Conservation (phyloP, 2,113 vertebrate genomes). For the Sinocyclocheilus grahami region DNA sequence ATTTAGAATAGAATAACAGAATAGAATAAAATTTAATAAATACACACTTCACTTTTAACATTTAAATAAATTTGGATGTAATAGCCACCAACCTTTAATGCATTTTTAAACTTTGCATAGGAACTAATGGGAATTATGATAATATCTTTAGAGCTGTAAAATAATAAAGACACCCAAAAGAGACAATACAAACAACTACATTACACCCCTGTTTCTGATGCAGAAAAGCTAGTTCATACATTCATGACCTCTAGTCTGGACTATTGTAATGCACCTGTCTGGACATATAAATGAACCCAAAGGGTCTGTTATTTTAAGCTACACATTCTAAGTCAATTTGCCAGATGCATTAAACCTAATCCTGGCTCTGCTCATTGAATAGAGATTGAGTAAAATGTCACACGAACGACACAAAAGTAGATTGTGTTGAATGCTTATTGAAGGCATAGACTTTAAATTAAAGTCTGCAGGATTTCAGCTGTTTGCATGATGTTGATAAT, state of each 20-base stretch:
- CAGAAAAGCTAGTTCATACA: too few relatives aligned
- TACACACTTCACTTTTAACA: background rate
- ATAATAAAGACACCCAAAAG: background rate
- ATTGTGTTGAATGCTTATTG: constrained; percentile 23
- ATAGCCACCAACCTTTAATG: background rate
- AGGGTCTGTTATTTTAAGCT: background rate
- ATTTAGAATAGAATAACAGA: too few relatives aligned
- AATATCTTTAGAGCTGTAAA: background rate
- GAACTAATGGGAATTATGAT: background rate
- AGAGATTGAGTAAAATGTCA: constrained; percentile 31
- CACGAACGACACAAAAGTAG: constrained; percentile 26
- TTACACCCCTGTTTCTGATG: background rate
- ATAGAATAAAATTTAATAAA: too few relatives aligned
- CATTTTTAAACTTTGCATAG: background rate
- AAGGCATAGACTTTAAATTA: background rate
- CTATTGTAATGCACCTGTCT: background rate
- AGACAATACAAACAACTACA: background rate
- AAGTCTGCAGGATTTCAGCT: background rate
- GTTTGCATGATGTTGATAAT: background rate
- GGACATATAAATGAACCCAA: background rate
- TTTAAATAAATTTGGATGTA: background rate
- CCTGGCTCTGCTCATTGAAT: background rate
- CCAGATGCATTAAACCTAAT: constrained; percentile 2
- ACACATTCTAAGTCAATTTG: background rate
- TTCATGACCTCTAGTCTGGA: too few relatives aligned